A percentile compares a stretch with the other conserved stretches of the same genome.
These are phyloP conservation scores for Trematocara nigrifrons DNA, from an alignment of 2,113 vertebrate species.

Conservation along the genomic window DNA sequence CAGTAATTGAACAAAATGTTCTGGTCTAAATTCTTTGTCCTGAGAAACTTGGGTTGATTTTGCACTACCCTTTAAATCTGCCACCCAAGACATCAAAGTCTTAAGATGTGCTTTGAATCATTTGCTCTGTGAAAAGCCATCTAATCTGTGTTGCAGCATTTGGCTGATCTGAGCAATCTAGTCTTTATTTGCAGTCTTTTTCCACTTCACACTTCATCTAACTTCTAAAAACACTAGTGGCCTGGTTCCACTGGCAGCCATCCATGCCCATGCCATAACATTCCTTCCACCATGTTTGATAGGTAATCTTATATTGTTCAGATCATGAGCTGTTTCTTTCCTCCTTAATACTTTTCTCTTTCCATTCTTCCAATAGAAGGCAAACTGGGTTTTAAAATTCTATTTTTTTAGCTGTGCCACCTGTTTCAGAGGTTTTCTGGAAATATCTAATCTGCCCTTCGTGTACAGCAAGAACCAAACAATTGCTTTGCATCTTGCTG, in stretches of 20 bases:
- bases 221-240: background rate
- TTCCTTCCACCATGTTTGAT: background rate
- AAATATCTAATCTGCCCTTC: background rate
- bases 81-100: background rate
- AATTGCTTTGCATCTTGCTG: background rate
- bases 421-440: background rate
- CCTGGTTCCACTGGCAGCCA: background rate
- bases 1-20: background rate
- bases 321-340: background rate
- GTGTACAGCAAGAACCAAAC: fast-evolving
- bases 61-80: background rate
- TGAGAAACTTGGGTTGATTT: background rate
- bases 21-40: background rate
- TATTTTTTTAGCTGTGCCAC: background rate
- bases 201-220: background rate
- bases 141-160: background rate
- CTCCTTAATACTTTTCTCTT: background rate
- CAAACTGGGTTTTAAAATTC: background rate
- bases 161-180: background rate
- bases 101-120: background rate
- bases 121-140: background rate
- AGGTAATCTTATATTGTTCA: background rate
- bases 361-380: background rate
- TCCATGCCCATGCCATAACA: background rate
- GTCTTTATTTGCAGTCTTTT: background rate